Conservation (phyloP, 2,113 vertebrate genomes). For the Myanophis thanlyinensis region DNA sequence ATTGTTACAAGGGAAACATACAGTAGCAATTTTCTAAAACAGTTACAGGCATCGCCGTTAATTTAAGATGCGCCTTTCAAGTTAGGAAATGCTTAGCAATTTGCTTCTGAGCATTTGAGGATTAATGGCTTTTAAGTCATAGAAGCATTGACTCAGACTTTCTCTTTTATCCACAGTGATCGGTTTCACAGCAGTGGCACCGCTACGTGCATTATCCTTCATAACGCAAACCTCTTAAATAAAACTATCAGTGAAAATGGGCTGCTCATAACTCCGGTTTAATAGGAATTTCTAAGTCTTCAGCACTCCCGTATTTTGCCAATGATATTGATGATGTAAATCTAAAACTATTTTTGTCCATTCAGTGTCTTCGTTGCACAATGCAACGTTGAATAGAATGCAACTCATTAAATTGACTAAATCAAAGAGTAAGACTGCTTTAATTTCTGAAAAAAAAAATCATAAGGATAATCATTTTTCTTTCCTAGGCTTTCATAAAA, state of each 20-base stretch:
- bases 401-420: slow-evolving; percentile 50
- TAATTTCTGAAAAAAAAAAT: slow-evolving; percentile 57
- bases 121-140: background rate
- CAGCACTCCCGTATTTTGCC: slow-evolving; percentile 14
- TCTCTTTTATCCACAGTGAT: background rate
- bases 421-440: slow-evolving; percentile 39
- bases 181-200: background rate
- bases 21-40: background rate
- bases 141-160: background rate
- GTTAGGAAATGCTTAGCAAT: background rate
- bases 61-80: background rate
- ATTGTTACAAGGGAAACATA: background rate
- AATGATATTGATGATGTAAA: slow-evolving; percentile 25
- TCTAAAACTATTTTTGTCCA: background rate
- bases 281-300: background rate
- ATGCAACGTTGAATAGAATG: slow-evolving; percentile 44
- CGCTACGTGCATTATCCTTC: background rate
- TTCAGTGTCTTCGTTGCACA: slow-evolving; percentile 1
- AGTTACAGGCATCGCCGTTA: background rate
- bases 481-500: slow-evolving; percentile 32
- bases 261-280: slow-evolving; percentile 10
- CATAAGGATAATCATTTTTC: slow-evolving; percentile 41
- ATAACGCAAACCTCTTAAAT: slow-evolving; percentile 32
- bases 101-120: background rate
- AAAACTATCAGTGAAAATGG: slow-evolving; percentile 22